These are phyloP conservation scores for Aphelenchoides fujianensis DNA, from an alignment of 1,140 invertebrate species.

Conservation along the genomic window DNA sequence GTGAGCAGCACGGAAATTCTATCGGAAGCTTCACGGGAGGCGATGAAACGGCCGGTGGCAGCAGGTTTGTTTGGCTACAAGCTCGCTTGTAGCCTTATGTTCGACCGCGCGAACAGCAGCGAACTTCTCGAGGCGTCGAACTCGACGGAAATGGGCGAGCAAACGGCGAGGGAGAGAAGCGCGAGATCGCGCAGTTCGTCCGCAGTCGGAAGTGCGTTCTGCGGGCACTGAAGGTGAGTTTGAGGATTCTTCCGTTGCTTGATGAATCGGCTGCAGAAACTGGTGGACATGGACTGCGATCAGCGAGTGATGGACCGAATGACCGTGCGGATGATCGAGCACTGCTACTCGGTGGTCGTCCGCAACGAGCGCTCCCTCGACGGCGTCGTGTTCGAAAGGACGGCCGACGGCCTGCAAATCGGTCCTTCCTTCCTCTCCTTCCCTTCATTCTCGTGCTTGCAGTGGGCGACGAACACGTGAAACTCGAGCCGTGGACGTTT, in stretches of 20 bases:
- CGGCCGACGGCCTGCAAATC: constrained; percentile 29
- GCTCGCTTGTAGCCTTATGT: constrained; percentile 1
- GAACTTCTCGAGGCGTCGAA: neutral
- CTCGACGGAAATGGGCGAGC: neutral
- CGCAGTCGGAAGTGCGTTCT: constrained; percentile 35
- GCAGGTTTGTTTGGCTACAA: neutral
- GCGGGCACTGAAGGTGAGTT: constrained; percentile 28
- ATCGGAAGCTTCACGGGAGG: too few species aligned
- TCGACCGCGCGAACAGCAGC: constrained; percentile 1
- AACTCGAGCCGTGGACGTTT: constrained; percentile 48
- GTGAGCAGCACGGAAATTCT: too few species aligned
- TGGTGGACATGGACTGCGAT: constrained; percentile 27
- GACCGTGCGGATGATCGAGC: constrained; percentile 32
- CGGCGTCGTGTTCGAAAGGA: constrained; percentile 33
- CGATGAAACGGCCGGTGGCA: too few species aligned
- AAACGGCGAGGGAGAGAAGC: constrained; percentile 14
- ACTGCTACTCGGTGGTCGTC: constrained; percentile 37
- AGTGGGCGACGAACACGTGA: constrained; percentile 27
- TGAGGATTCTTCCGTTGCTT: neutral
- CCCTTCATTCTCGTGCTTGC: constrained; percentile 2
- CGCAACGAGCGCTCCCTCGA: constrained; percentile 30
- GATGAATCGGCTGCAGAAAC: constrained; percentile 18
- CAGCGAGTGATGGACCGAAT: constrained; percentile 22
- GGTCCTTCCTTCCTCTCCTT: constrained; percentile 24
- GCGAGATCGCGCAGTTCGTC: constrained; percentile 26